These are phyloP conservation scores for Magallana ariakensis DNA, from an alignment of 1,140 invertebrate species.

Conservation along the genomic window DNA sequence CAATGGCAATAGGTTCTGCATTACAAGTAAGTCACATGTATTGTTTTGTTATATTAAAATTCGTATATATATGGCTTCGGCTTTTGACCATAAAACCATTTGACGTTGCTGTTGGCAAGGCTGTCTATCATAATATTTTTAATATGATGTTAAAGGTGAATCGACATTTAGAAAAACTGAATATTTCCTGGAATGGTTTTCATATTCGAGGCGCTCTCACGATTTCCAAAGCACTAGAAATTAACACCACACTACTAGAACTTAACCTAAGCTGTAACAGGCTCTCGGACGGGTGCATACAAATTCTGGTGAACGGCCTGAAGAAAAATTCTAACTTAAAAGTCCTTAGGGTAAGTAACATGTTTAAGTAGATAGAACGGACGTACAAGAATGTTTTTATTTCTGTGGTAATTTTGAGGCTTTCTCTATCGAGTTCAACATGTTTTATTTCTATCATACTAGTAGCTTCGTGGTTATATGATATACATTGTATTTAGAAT, in stretches of 20 bases:
- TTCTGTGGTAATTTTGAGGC: neutral
- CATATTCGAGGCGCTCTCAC: constrained; percentile 63
- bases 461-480: too few relatives aligned
- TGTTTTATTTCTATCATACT: too few relatives aligned
- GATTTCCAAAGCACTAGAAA: constrained; percentile 64
- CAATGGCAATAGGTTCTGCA: constrained; percentile 55
- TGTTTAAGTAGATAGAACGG: neutral
- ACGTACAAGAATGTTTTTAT: neutral
- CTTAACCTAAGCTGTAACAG: constrained; percentile 72
- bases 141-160: constrained; percentile 59
- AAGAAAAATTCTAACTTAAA: constrained; percentile 61
- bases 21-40: constrained; percentile 46
- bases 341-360: constrained; percentile 55
- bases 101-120: too few relatives aligned
- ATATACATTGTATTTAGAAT: too few relatives aligned
- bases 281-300: constrained; percentile 63
- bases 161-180: constrained; percentile 63
- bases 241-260: constrained; percentile 65
- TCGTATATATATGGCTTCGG: too few relatives aligned
- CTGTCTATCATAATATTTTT: too few relatives aligned
- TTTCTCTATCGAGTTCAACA: too few relatives aligned
- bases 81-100: too few relatives aligned
- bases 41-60: neutral
- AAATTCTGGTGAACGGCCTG: constrained; percentile 65
- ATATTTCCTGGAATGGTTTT: constrained; percentile 71